Percentiles rank a stretch among this genome's conserved stretches.
Evolutionary conservation across 2,888 invertebrate species (phyloP).

Genomic region (Branchipolynoe longqiensis): DNA sequence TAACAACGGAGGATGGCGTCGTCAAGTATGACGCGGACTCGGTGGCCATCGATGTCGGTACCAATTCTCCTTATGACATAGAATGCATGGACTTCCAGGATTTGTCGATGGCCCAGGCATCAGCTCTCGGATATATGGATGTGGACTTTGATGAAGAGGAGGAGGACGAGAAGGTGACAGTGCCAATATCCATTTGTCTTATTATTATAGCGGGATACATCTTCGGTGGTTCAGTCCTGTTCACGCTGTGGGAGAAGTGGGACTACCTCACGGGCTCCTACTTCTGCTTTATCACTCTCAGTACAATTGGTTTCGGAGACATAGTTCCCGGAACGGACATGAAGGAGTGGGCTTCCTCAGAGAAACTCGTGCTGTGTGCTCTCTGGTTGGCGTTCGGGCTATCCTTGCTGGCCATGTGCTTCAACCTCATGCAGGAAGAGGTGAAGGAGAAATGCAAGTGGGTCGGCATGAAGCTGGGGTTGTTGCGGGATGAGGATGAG

Average conservation of each 20-base stretch:
- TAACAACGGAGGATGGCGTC: slow-evolving; percentile 49
- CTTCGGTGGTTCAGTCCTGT: slow-evolving; percentile 94
- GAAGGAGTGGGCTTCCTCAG: slow-evolving; percentile 76
- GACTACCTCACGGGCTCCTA: slow-evolving; percentile 90
- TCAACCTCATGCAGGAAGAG: slow-evolving; percentile 82
- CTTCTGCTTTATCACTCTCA: slow-evolving; percentile 82
- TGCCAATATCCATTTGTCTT: slow-evolving; percentile 94
- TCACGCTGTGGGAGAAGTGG: slow-evolving; percentile 96
- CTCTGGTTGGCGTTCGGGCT: slow-evolving; percentile 82
- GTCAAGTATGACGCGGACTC: slow-evolving; percentile 50
- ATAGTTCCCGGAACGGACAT: slow-evolving; percentile 80
- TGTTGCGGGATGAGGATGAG: slow-evolving; percentile 70
- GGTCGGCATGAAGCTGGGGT: slow-evolving; percentile 78
- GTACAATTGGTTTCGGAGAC: slow-evolving; percentile 82
- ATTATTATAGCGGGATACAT: slow-evolving; percentile 94
- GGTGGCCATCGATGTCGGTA: slow-evolving; percentile 51
- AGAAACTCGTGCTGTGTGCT: slow-evolving; percentile 77
- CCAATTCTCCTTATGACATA: slow-evolving; percentile 50
- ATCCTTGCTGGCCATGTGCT: slow-evolving; percentile 82
- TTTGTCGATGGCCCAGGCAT: slow-evolving; percentile 5
- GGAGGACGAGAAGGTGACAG: slow-evolving; percentile 81
- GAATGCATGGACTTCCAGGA: slow-evolving; percentile 24
- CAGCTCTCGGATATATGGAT: slow-evolving; percentile 49
- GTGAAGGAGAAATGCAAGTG: slow-evolving; percentile 79
- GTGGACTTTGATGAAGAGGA: slow-evolving; percentile 59